Base-by-base conservation (phyloP, 2,113 vertebrate species). In the Genyomyrus donnyi region DNA sequence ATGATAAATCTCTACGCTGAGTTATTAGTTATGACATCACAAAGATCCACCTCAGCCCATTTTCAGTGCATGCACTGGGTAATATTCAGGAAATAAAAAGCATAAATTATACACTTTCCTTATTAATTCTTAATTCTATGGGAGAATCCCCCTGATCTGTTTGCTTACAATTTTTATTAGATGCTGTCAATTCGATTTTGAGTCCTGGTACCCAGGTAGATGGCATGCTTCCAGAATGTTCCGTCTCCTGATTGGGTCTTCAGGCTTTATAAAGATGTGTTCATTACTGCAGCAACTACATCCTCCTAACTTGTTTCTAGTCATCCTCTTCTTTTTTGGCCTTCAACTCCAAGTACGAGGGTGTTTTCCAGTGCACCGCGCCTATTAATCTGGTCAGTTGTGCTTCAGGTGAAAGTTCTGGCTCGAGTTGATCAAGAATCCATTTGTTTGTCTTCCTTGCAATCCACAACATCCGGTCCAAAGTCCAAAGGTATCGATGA, bases 11-110 rank as follows among this genome's bases (percentile, higher is more conserved):
- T 93, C 94, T 93, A 92, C 21, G 88, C 91, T 94, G 94, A 95
- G 91, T 95, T 95, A 95, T 95, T 95, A 93, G 94, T 94, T 94
- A 93, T 94, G 94, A 94, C 94, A 95, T 93, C 93, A 93, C 93
- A 92, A 85, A 91, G 88, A 89, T 94, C 91, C 90, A 88, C 90
- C 91, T 89, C 90, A 91, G 92, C 92, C 93, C 91, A 92, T 95
- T 90, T 91, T 93, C 91, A 91, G 90, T 88, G 27, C 88, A 90
- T 89, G 89, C 91, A 89, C 92, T 90, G 88, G 90, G 77, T 91
- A 91, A 91, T 85, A 89, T 92, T 93, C 88, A 31, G 89, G 52
- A 89, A 89, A 84, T 89, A 89, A 84, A 89, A 84, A 89, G 85
- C 35, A 88, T 89, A 89, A 89, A 77, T 56, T 39, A 88, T 48